Evolutionary conservation across 2,797 vertebrate species (phyloP).

Genomic region (Discoglossus pictus): DNA sequence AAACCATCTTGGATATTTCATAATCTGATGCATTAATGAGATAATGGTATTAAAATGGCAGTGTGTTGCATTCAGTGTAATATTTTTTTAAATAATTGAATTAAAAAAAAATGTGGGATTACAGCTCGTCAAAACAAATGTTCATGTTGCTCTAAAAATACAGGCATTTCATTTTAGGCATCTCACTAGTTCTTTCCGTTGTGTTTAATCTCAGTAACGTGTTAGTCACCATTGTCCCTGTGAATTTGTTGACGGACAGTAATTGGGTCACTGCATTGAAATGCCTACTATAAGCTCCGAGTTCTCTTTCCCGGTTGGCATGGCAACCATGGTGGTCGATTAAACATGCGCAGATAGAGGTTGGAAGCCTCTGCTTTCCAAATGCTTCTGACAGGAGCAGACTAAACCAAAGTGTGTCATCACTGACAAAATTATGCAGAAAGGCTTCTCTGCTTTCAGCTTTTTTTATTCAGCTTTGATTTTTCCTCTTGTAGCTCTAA

Average conservation of each 20-base stretch:
- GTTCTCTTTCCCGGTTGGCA: slow-evolving; percentile 83
- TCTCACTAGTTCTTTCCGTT: slow-evolving; percentile 61
- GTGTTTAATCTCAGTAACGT: slow-evolving; percentile 76
- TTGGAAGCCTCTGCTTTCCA: slow-evolving; percentile 61
- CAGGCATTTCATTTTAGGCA: slow-evolving; percentile 59
- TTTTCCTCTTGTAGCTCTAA: slow-evolving; percentile 13
- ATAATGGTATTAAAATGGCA: too few relatives aligned
- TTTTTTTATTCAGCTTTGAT: slow-evolving; percentile 28
- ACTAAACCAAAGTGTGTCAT: slow-evolving; percentile 50
- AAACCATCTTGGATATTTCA: too few relatives aligned
- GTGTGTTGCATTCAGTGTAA: too few relatives aligned
- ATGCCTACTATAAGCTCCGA: slow-evolving; percentile 77
- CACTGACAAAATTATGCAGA: slow-evolving; percentile 33
- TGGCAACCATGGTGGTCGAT: slow-evolving; percentile 90
- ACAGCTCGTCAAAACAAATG: slow-evolving; percentile 10
- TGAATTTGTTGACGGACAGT: slow-evolving; percentile 92
- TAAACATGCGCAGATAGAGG: slow-evolving; percentile 83
- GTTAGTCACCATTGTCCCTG: slow-evolving; percentile 83
- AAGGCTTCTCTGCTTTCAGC: not conserved
- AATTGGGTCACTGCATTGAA: slow-evolving; percentile 96
- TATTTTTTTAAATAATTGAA: too few relatives aligned
- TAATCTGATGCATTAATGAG: too few relatives aligned
- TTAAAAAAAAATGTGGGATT: too few relatives aligned
- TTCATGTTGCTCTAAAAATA: slow-evolving; percentile 53
- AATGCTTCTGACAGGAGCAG: slow-evolving; percentile 64